Evolutionary conservation across 1,140 invertebrate species (phyloP).

Genomic region (Leptinotarsa undecemlineata): DNA sequence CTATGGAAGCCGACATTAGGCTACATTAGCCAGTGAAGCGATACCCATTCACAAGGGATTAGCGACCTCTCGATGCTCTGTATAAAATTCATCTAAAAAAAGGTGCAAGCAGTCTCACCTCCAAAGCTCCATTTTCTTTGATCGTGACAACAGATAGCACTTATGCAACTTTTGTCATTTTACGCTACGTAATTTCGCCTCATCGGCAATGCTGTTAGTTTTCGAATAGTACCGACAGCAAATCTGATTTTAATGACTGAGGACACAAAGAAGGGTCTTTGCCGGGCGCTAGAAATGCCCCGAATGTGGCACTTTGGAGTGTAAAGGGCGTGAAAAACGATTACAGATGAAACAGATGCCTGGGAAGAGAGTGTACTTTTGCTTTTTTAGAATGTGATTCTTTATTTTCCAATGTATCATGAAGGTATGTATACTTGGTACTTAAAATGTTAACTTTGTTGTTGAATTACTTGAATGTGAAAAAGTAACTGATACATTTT

Average conservation of each 20-base stretch:
- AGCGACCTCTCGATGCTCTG: conserved; percentile 19
- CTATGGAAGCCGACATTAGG: conserved; percentile 39
- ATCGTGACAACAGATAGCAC: conserved; percentile 31
- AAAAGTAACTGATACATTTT: no score
- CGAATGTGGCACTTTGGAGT: conserved; percentile 26
- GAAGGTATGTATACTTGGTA: no score
- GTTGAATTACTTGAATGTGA: no score
- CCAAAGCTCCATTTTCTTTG: conserved; percentile 34
- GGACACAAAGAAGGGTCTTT: conserved; percentile 24
- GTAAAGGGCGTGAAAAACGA: conserved; percentile 33
- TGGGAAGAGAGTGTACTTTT: conserved; percentile 1
- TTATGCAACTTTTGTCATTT: conserved; percentile 27
- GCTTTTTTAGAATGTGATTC: no score
- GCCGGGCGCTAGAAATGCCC: conserved; percentile 13
- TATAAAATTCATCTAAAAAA: conserved; percentile 19
- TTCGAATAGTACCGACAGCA: conserved; percentile 18
- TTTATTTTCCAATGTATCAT: no score
- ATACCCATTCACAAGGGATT: conserved; percentile 40
- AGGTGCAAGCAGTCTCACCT: conserved; percentile 41
- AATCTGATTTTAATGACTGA: conserved; percentile 38
- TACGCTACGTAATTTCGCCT: conserved; percentile 18
- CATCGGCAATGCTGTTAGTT: conserved; percentile 14
- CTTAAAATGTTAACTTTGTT: no score
- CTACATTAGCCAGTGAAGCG: conserved; percentile 42
- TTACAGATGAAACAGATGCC: conserved; percentile 34